Evolutionary conservation across 2,888 invertebrate species (phyloP).

Genomic region (Erebia epiphron): DNA sequence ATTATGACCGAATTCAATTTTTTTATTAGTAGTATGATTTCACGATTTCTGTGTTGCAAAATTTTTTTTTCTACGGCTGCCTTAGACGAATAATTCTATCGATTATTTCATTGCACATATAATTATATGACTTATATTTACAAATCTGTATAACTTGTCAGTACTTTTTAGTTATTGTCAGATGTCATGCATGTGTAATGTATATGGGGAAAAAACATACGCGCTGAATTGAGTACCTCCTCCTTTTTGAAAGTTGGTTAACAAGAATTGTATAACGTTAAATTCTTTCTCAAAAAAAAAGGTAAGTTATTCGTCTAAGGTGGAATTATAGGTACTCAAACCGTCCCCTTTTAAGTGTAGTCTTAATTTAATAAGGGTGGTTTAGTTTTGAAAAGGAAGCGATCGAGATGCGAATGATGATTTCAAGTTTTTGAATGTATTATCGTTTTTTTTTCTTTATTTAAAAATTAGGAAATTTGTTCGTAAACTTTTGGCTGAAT

Average conservation of each 20-base stretch:
- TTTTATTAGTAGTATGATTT: slow-evolving; percentile 7
- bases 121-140: no score
- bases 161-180: no score
- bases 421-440: slow-evolving; percentile 31
- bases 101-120: not conserved
- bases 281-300: not conserved
- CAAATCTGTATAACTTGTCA: no score
- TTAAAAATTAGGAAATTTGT: not conserved
- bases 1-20: not conserved
- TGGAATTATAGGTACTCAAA: slow-evolving; percentile 16
- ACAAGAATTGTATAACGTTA: no score
- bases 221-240: no score
- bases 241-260: no score
- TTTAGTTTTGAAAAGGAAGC: slow-evolving; percentile 34
- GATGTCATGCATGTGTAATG: no score
- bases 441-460: not conserved
- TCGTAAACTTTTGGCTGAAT: slow-evolving; percentile 13
- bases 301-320: slow-evolving; percentile 25
- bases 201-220: no score
- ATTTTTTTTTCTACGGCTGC: slow-evolving; percentile 23
- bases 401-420: slow-evolving; percentile 32
- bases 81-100: slow-evolving; percentile 23
- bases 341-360: slow-evolving; percentile 37
- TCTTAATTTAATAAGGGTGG: slow-evolving; percentile 27
- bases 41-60: slow-evolving; percentile 38